phyloP scores from a whole-genome alignment of 2,888 invertebrate species.

The Hypercompe scribonia region DNA sequence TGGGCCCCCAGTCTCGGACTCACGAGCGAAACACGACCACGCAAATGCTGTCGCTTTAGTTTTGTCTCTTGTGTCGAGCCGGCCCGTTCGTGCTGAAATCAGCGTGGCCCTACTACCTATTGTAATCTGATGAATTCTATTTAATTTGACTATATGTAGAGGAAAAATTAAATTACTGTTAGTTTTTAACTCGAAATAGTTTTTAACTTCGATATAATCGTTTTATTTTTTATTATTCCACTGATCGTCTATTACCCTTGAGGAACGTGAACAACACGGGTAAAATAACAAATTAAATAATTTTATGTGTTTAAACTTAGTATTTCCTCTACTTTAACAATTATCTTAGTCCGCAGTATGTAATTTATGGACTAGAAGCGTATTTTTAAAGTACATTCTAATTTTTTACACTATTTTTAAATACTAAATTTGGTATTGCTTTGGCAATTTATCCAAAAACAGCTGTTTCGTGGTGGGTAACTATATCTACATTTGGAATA shows the following conservation, averaged over 20 bases:
- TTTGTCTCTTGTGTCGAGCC: too few species aligned
- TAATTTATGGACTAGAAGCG: slow-evolving; percentile 7
- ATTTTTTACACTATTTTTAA: background rate
- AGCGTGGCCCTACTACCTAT: too few species aligned
- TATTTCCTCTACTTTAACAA: background rate
- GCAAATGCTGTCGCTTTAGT: too few species aligned
- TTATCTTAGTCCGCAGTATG: background rate
- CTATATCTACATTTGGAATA: slow-evolving; percentile 2
- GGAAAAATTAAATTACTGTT: background rate
- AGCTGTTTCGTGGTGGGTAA: slow-evolving; percentile 23
- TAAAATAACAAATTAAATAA: background rate
- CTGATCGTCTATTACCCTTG: background rate
- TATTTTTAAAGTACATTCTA: slow-evolving; percentile 1
- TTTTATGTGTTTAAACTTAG: background rate
- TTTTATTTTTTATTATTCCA: too few species aligned
- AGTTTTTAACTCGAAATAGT: background rate
- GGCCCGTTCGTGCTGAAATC: too few species aligned
- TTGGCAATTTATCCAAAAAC: slow-evolving; percentile 31
- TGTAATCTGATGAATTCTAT: too few species aligned
- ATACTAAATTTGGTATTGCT: slow-evolving; percentile 4
- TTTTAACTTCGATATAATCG: background rate
- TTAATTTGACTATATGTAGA: background rate
- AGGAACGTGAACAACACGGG: too few species aligned
- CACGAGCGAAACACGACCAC: too few species aligned
- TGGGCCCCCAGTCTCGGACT: too few species aligned